Evolutionary conservation across 2,113 vertebrate species (phyloP).

Genomic region (Oxyura jamaicensis): DNA sequence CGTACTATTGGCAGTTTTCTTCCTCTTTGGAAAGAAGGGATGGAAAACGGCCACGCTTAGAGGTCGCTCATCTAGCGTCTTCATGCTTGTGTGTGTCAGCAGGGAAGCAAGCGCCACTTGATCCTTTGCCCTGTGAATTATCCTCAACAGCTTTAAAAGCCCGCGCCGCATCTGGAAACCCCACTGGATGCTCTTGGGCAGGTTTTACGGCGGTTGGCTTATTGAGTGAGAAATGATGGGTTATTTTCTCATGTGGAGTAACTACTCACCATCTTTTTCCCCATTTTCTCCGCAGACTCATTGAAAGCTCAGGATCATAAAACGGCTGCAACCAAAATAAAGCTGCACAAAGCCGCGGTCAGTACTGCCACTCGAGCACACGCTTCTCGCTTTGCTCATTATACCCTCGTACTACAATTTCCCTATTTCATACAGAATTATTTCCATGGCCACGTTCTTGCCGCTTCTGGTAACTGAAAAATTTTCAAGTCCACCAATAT

Average conservation of each 20-base stretch:
- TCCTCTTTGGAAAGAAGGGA: background rate
- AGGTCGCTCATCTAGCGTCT: background rate
- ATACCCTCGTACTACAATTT: accelerated
- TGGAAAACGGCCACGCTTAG: background rate
- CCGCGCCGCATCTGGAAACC: background rate
- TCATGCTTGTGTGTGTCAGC: background rate
- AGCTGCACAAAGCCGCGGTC: background rate
- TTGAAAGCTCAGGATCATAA: background rate
- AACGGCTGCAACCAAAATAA: background rate
- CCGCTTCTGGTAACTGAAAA: background rate
- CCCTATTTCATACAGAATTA: background rate
- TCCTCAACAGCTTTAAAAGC: constrained; percentile 17
- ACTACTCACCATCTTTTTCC: background rate
- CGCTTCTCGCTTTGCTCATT: background rate
- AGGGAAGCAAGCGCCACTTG: background rate
- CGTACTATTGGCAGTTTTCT: background rate
- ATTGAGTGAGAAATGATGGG: background rate
- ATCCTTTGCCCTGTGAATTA: constrained; percentile 12
- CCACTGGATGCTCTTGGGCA: background rate
- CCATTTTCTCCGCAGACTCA: background rate
- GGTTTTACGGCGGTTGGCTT: background rate
- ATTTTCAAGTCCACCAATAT: background rate
- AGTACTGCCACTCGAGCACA: accelerated
- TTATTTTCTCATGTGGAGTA: background rate
- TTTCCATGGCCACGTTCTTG: background rate